phyloP scores from a whole-genome alignment of 2,113 vertebrate genomes.

The Microtus pennsylvanicus region DNA sequence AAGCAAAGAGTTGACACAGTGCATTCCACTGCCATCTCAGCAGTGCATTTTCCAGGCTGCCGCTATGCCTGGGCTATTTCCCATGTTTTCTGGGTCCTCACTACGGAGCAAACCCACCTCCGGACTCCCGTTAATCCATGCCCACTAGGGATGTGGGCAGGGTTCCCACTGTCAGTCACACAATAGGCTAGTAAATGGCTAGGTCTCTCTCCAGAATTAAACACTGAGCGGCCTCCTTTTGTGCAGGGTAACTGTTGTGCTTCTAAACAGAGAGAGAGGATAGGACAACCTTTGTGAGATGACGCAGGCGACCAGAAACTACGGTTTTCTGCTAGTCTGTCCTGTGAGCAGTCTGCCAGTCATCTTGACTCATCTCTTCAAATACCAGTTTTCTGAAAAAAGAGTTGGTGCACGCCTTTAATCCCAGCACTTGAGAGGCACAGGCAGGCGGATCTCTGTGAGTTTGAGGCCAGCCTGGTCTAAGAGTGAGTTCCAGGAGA shows the following conservation, averaged over 20 bases:
- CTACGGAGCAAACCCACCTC: not conserved
- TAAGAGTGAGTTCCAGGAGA: too few relatives aligned
- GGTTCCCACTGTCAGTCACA: not conserved
- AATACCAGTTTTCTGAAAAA: slow-evolving; percentile 5
- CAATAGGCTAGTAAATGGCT: not conserved
- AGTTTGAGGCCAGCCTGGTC: too few relatives aligned
- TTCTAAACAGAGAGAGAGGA: not conserved
- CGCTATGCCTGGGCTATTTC: not conserved
- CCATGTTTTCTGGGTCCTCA: not conserved
- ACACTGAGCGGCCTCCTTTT: not conserved
- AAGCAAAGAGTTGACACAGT: not conserved
- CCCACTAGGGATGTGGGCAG: not conserved
- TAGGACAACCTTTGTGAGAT: not conserved
- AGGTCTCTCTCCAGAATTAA: not conserved
- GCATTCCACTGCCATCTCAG: not conserved
- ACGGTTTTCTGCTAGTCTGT: not conserved
- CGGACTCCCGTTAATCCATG: not conserved
- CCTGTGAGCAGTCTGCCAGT: not conserved
- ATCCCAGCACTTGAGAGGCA: too few relatives aligned
- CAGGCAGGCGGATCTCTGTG: too few relatives aligned
- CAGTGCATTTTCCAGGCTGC: not conserved
- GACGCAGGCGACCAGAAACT: not conserved
- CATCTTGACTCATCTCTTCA: not conserved
- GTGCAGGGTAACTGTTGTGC: not conserved
- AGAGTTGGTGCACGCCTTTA: not conserved